A percentile compares a stretch with the other conserved stretches of the same genome.
Conservation (phyloP, 2,888 invertebrate species). For the Meteorus colon region DNA sequence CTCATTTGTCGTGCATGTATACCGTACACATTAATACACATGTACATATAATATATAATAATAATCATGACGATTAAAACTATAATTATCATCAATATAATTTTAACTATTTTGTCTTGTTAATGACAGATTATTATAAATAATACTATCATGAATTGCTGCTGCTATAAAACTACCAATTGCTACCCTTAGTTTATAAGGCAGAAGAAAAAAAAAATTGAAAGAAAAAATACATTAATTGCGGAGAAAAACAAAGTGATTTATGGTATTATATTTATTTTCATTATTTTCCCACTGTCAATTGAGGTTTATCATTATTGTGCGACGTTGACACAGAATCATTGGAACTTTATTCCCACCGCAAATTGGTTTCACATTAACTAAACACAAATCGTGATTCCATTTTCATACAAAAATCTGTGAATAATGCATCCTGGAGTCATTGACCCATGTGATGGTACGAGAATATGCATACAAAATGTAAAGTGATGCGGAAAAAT, state of each 20-base stretch:
- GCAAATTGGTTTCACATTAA: conserved; percentile 41
- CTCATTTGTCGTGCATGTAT: conserved; percentile 39
- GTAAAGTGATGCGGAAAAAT: conserved; percentile 30
- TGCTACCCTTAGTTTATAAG: conserved; percentile 62
- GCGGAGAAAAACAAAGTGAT: conserved; percentile 48
- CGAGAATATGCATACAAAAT: conserved; percentile 33
- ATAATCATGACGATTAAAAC: conserved; percentile 60
- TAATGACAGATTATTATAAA: conserved; percentile 54
- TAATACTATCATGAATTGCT: conserved; percentile 57
- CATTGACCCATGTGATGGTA: conserved; percentile 52
- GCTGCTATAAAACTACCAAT: conserved; percentile 61
- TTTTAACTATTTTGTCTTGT: conserved; percentile 58
- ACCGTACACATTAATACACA: conserved; percentile 56
- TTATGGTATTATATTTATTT: conserved; percentile 24
- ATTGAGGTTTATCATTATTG: not conserved
- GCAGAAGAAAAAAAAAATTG: conserved; percentile 47
- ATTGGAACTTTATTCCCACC: conserved; percentile 26
- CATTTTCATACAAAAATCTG: conserved; percentile 39
- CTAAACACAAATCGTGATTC: conserved; percentile 39
- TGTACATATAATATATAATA: conserved; percentile 60
- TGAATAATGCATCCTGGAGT: conserved; percentile 41
- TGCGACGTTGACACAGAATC: conserved; percentile 11
- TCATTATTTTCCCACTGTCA: conserved; percentile 11
- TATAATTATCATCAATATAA: conserved; percentile 65
- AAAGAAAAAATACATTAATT: conserved; percentile 58